Conservation (phyloP, 2,888 invertebrate genomes). For the Abrostola tripartita region DNA sequence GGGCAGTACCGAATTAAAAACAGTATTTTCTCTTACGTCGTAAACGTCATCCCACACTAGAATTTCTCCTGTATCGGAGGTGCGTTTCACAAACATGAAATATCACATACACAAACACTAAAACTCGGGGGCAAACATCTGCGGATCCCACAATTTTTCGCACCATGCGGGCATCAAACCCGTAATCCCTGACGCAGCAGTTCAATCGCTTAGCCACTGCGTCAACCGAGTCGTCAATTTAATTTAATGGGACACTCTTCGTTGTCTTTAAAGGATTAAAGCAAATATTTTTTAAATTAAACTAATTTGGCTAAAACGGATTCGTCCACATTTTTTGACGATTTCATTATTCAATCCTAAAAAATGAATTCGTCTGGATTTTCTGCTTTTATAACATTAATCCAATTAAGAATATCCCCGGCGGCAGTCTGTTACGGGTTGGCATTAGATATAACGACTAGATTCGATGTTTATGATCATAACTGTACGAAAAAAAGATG, state of each 20-base stretch:
- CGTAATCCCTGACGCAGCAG: no score
- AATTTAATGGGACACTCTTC: neutral
- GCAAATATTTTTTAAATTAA: constrained; percentile 3
- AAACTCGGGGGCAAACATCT: no score
- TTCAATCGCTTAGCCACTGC: no score
- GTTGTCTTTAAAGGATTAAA: neutral
- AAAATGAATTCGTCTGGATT: neutral
- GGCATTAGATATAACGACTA: neutral
- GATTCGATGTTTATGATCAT: neutral
- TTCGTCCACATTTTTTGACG: neutral
- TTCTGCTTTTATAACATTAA: constrained; percentile 2
- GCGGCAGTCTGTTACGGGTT: neutral
- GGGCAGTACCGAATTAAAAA: no score
- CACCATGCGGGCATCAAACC: no score
- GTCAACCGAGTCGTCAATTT: no score
- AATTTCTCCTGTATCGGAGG: no score
- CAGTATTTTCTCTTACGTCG: no score
- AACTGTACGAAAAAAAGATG: neutral
- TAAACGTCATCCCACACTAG: no score
- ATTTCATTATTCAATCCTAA: neutral
- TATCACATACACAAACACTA: no score
- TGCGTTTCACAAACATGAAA: no score
- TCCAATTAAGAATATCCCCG: constrained; percentile 9
- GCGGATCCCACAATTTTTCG: no score
- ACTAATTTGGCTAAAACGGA: neutral